phyloP scores from a whole-genome alignment of 2,113 vertebrate species.

The Pheucticus melanocephalus region DNA sequence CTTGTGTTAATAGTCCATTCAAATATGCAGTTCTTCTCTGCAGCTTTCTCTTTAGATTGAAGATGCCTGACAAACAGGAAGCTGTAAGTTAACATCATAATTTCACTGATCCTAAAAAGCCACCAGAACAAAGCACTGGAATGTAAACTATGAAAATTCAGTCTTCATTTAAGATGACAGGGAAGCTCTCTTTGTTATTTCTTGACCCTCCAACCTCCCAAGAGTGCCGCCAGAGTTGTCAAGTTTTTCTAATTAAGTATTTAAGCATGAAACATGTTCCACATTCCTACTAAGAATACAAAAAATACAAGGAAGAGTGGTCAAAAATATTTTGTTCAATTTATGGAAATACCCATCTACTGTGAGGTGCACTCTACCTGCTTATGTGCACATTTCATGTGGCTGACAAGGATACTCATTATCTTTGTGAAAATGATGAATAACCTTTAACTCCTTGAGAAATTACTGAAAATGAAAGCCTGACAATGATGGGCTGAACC shows the following conservation, averaged over 20 bases:
- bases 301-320: not conserved
- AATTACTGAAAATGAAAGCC: not conserved
- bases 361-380: not conserved
- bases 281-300: not conserved
- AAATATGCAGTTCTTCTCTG: not conserved
- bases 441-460: not conserved
- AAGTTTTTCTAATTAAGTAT: not conserved
- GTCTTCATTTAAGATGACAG: not conserved
- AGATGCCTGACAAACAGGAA: not conserved
- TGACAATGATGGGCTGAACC: not conserved
- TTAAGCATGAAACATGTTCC: not conserved
- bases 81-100: not conserved
- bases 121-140: not conserved
- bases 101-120: not conserved
- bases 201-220: fast-evolving
- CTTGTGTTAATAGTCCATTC: not conserved
- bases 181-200: not conserved
- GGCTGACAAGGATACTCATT: not conserved
- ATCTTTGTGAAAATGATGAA: not conserved
- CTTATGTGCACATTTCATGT: not conserved
- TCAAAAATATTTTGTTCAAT: not conserved
- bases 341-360: not conserved
- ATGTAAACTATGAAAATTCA: not conserved
- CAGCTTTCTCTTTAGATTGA: not conserved
- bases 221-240: not conserved